A percentile compares a stretch with the other conserved stretches of the same genome.
Evolutionary conservation across 1,140 invertebrate species (phyloP).

Genomic region (Dendrolimus kikuchii): DNA sequence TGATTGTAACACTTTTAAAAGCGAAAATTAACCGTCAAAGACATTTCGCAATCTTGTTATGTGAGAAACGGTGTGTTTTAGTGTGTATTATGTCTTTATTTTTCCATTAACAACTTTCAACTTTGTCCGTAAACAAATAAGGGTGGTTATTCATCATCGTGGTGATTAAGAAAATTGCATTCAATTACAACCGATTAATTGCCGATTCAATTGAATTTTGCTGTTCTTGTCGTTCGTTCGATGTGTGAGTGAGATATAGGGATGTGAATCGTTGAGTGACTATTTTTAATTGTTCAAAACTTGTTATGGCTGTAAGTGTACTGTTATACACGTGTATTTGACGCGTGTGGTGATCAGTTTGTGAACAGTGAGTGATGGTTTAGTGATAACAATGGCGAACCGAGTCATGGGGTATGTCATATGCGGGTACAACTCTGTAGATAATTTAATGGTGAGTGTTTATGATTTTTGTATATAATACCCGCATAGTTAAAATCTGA

Average conservation of each 20-base stretch:
- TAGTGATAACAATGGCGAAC: constrained; percentile 43
- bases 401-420: constrained; percentile 63
- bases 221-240: constrained; percentile 5
- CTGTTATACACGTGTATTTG: no score
- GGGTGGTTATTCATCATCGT: no score
- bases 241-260: constrained; percentile 10
- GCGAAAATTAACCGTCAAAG: not conserved
- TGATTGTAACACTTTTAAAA: not conserved
- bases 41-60: not conserved
- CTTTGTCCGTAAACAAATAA: no score
- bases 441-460: constrained; percentile 58
- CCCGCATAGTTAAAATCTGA: no score
- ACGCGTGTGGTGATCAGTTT: not conserved
- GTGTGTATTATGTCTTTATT: no score
- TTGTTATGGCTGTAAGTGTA: no score
- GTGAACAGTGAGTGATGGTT: constrained; percentile 17
- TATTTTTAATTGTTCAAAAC: not conserved
- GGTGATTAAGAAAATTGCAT: not conserved
- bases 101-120: no score
- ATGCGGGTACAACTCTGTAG: constrained; percentile 64
- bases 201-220: constrained; percentile 1
- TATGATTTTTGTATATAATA: not conserved
- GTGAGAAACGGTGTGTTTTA: no score
- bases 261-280: constrained; percentile 1
- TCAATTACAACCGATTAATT: constrained; percentile 9